Base-by-base conservation (phyloP, 1,140 invertebrate genomes). In the Babylonia areolata region DNA sequence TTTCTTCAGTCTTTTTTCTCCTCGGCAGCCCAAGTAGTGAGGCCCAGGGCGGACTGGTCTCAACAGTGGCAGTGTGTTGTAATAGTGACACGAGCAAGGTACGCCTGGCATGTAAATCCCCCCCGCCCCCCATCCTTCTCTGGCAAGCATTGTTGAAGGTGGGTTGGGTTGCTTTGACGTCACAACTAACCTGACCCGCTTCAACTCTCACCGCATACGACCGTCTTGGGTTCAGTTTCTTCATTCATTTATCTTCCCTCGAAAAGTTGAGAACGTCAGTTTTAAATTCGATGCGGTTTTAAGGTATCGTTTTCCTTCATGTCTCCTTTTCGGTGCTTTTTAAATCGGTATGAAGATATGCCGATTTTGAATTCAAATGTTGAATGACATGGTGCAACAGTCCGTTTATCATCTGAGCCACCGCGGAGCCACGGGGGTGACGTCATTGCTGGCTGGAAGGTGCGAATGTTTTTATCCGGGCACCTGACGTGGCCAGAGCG, bases 401-500 rank as follows among this genome's bases (percentile, higher is more conserved):
- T 37, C 6, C 0, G 40, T 39, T 31, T n/a, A 42, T 40, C 28
- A 64, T 23, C 64, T 75, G 82, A 40, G 69, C 64, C n/a, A 84
- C 37, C 82, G 82, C 28, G 64, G n/a, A 58, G 1, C 6, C 82
- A 0, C 17, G 11, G 23, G 17, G 69, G 39, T 84, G 82, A 84
- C 82, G 82, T 84, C 82, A 84, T 46, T 15, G 0, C 82, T 40
- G 6, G n/a, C 23, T 6, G 78, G 42, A 54, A 84, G 82, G 82
- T 84, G 82, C 71, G 82, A 84, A 84, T 84, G 82, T 84, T 84
- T 58, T 84, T 84, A 84, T 84, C 82, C 82, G 82, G 82, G 82
- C 82, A 84, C 82, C 82, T 84, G 82, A 84, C 82, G 58, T 37
- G 82, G 82, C 69, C 64, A 84, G 28, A 84, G 37, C 82, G 82